Evolutionary conservation across 2,888 invertebrate genomes (phyloP).

Genomic region (Encarsia formosa): DNA sequence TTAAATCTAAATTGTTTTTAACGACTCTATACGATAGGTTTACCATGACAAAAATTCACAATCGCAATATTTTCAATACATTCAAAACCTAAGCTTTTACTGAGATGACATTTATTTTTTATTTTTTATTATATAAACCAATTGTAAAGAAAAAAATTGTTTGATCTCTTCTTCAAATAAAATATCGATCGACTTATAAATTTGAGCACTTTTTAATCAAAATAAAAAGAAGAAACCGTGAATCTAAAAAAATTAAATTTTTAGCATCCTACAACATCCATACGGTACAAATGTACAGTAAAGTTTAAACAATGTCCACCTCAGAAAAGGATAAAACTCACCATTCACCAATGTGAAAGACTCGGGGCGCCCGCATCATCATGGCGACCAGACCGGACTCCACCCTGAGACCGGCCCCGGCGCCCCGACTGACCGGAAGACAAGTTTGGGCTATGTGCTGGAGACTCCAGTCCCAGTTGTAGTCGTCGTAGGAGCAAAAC

Average conservation of each 20-base stretch:
- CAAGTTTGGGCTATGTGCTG: constrained; percentile 86
- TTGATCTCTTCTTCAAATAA: too few species aligned
- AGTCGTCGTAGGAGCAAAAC: constrained; percentile 96
- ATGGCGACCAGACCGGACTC: constrained; percentile 69
- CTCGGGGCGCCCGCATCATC: constrained; percentile 86
- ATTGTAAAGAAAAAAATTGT: too few species aligned
- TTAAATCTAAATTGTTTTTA: too few species aligned
- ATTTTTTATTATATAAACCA: too few species aligned
- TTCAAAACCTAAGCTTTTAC: too few species aligned
- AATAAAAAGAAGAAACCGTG: neutral
- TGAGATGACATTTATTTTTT: too few species aligned
- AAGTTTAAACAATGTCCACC: neutral
- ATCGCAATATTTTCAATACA: too few species aligned
- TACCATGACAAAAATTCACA: too few species aligned
- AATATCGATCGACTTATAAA: too few species aligned
- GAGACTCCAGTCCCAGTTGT: constrained; percentile 99
- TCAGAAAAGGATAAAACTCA: constrained; percentile 52
- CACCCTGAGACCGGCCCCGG: constrained; percentile 41
- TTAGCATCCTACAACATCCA: too few species aligned
- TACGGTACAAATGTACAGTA: too few species aligned
- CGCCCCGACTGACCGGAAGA: constrained; percentile 61
- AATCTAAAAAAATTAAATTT: neutral
- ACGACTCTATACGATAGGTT: too few species aligned
- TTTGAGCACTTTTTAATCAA: neutral
- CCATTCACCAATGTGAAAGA: constrained; percentile 99